These are phyloP conservation scores for Philotrypesis tridentata DNA, from an alignment of 1,140 invertebrate genomes.

Conservation along the genomic window DNA sequence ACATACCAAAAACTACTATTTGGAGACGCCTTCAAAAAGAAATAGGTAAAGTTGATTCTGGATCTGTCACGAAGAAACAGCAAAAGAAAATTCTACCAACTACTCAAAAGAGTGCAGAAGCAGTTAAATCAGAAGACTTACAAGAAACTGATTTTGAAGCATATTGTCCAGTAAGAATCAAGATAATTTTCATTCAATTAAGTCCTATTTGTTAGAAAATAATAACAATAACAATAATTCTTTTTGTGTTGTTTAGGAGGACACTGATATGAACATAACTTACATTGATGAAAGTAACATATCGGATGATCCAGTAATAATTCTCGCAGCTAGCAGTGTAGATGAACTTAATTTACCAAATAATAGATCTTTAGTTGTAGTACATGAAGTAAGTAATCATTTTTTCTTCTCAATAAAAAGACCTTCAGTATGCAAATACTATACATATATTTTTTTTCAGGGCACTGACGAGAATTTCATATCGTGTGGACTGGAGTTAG, in stretches of 20 bases:
- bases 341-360: constrained; percentile 65
- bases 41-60: constrained; percentile 43
- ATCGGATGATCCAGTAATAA: constrained; percentile 68
- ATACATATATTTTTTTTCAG: constrained; percentile 2
- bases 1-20: constrained; percentile 78
- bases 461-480: constrained; percentile 31
- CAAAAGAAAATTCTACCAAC: constrained; percentile 23
- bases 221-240: background rate
- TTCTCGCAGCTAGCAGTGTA: constrained; percentile 68
- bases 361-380: constrained; percentile 66
- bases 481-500: constrained; percentile 39
- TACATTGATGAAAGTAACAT: constrained; percentile 69
- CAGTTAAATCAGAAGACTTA: constrained; percentile 53
- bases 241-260: constrained; percentile 20
- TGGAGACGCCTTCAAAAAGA: constrained; percentile 76
- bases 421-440: background rate
- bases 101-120: constrained; percentile 21
- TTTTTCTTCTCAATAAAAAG: background rate
- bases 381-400: constrained; percentile 25
- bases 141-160: constrained; percentile 56
- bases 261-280: constrained; percentile 69
- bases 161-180: constrained; percentile 48
- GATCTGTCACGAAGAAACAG: background rate
- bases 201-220: constrained; percentile 51
- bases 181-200: background rate